A percentile compares a stretch with the other conserved stretches of the same genome.
These are phyloP conservation scores for mouse (Mus musculus) DNA, from an alignment of 2,113 vertebrate genomes.

Conservation along the genomic window DNA sequence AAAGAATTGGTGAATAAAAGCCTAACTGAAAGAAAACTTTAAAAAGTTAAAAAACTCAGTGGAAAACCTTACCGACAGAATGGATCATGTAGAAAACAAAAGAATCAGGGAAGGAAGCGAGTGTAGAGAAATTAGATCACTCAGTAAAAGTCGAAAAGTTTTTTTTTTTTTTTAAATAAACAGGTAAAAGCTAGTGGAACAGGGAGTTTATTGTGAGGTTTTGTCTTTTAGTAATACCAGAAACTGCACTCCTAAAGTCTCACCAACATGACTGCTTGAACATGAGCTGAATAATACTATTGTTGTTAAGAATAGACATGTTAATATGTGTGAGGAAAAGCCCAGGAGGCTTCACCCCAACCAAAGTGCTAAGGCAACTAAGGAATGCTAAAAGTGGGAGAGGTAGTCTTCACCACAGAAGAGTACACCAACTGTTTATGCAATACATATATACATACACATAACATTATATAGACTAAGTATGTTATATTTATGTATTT, in stretches of 20 bases:
- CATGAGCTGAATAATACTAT: not conserved
- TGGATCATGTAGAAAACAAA: not conserved
- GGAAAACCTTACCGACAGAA: not conserved
- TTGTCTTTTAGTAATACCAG: not conserved
- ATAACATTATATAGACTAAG: not conserved
- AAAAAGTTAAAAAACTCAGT: not conserved
- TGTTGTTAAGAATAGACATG: not conserved
- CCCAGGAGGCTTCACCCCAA: not conserved
- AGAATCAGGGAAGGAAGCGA: not conserved
- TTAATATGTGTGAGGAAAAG: not conserved
- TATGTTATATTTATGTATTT: not conserved
- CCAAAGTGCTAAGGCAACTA: not conserved
- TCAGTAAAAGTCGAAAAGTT: not conserved
- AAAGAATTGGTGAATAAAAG: not conserved
- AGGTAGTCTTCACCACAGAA: not conserved
- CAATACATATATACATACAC: not conserved
- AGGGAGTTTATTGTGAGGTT: not conserved
- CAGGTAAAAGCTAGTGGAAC: not conserved
- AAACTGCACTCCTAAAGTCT: not conserved
- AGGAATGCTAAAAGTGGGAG: not conserved
- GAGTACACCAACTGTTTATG: not conserved
- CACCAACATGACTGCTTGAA: not conserved
- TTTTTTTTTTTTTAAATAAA: not conserved
- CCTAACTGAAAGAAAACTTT: not conserved
- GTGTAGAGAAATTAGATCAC: not conserved